Evolutionary conservation across 2,888 invertebrate genomes (phyloP).

Genomic region (Stenurella melanura): DNA sequence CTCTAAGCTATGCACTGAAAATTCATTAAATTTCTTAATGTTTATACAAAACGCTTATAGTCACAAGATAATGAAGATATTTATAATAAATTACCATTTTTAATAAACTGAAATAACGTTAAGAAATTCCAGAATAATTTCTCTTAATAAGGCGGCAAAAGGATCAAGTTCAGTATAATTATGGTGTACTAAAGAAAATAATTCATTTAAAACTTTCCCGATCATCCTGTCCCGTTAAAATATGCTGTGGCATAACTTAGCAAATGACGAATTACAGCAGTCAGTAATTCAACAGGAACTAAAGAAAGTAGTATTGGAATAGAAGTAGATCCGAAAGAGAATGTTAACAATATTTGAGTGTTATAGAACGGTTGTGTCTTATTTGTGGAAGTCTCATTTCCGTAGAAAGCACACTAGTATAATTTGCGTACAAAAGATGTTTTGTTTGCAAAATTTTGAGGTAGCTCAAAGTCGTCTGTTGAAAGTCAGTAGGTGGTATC

Average conservation of each 20-base stretch:
- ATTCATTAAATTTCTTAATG: not conserved
- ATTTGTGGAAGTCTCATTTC: too few species aligned
- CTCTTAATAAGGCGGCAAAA: not conserved
- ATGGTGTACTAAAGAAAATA: not conserved
- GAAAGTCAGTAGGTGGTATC: too few species aligned
- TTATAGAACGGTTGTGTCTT: too few species aligned
- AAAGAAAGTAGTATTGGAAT: too few species aligned
- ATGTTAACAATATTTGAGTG: too few species aligned
- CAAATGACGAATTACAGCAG: too few species aligned
- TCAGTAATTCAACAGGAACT: too few species aligned
- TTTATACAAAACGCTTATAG: not conserved
- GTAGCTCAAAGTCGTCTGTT: too few species aligned
- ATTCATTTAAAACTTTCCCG: not conserved
- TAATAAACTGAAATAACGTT: not conserved
- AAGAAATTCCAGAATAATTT: not conserved
- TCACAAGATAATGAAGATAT: conserved; percentile 23
- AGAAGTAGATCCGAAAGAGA: too few species aligned
- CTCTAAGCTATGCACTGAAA: not conserved
- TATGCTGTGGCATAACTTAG: not conserved
- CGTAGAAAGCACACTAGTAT: too few species aligned
- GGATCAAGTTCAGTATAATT: not conserved
- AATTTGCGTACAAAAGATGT: too few species aligned
- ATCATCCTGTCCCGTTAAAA: not conserved
- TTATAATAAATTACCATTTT: conserved; percentile 2
- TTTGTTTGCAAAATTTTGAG: too few species aligned